Base-by-base conservation (phyloP, 2,888 invertebrate species). In the Tenthredo amoena region DNA sequence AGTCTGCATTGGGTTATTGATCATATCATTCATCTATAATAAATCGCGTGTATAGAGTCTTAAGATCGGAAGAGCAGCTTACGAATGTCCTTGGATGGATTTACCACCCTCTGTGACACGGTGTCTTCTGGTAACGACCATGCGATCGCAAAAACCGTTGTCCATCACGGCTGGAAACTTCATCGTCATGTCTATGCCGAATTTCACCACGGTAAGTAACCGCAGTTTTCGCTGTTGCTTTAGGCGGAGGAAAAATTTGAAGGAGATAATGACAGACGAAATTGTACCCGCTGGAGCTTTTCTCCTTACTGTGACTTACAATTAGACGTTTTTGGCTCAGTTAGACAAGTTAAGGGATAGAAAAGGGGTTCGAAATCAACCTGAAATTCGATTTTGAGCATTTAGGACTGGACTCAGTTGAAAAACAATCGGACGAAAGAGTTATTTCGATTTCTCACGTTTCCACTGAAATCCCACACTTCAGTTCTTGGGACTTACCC, bases 91-190 rank as follows among this genome's bases (percentile, higher is more conserved):
- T 37, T 85, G 71, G 85, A 81, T 55, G 21, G 55, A 85, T 71
- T 71, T 81, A 47, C 55, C 81, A 55, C 1, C 55, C 18, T 85
- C 47, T 10, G 85, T 79, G 21, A 55, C 65, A 1, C 43, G 21
- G 21, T 85, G 65, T 21, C 65, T 85, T 12, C 65, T 85, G 12
- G 26, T 85, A 21, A 79, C 74, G 50, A 81, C 65, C n/a, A 50
- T 85, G 31, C 62, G 85, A 43, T 65, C 85, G 5, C 77, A 79
- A 26, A 82, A n/a, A 79, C 85, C 81, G 68, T 26, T 85, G 34
- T 34, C n/a, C 43, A 85, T 85, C 71, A 62, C 79, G 18, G 81
- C 85, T 58, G 85, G 81, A 34, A 85, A 71, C 40, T 71, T 82
- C 71, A 43, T 65, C 26, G 81, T 82, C 21, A 85, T 85, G 85